phyloP scores from a whole-genome alignment of 2,797 vertebrate species.

The Pangasius mekongensis region DNA sequence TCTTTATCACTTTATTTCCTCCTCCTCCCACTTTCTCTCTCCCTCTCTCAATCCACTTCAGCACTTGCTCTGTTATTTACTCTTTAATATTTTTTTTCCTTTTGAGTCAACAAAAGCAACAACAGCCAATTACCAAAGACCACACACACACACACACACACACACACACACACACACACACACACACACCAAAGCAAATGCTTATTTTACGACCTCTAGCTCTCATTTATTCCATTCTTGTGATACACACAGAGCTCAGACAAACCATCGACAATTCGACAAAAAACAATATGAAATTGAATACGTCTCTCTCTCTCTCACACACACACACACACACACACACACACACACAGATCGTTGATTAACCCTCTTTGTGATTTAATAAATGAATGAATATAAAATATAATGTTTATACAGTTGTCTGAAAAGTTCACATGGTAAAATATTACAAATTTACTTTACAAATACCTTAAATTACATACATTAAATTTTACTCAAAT shows the following conservation, averaged over 20 bases:
- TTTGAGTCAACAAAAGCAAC: constrained; percentile 6
- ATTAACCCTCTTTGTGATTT: not conserved
- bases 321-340: not conserved
- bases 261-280: not conserved
- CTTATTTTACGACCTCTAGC: not conserved
- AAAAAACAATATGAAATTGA: not conserved
- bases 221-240: not conserved
- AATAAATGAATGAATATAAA: not conserved
- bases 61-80: not conserved
- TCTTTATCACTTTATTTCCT: not conserved
- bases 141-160: not conserved
- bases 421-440: not conserved
- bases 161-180: constrained; percentile 1
- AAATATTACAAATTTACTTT: not conserved
- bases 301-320: not conserved
- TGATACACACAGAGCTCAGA: not conserved
- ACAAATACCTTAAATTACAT: not conserved
- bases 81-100: constrained; percentile 2
- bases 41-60: not conserved
- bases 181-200: not conserved
- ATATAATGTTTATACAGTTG: not conserved
- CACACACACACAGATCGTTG: not conserved
- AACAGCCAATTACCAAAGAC: not conserved
- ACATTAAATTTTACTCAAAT: too few species aligned
- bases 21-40: too few species aligned